Base-by-base conservation (phyloP, 2,113 vertebrate species). In the Pavo muticus region DNA sequence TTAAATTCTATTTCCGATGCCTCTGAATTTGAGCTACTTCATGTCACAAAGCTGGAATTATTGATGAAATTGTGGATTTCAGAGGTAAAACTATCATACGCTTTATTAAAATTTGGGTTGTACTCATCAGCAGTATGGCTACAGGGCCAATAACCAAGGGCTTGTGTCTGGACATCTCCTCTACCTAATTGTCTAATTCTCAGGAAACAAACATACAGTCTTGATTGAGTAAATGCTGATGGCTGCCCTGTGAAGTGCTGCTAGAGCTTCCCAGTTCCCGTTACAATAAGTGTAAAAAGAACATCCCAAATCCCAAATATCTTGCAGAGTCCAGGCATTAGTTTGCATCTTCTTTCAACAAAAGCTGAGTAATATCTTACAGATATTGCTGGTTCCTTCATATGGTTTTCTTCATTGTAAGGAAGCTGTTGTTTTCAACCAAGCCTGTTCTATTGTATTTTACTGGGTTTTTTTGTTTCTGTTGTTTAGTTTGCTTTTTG, bases 1-100 rank as follows among this genome's bases (percentile, higher is more conserved):
- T 73, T 39, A 83, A 88, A 71, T 64, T 11, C 25, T 30, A 8
- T 35, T 25, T 17, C 13, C 48, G 32, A 11, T 63, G 64, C 37
- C 16, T 84, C 74, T 84, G 40, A 18, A 44, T 1, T 15, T 75
- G 13, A 60, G 35, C 39, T 54, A 30, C 69, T 83, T 76, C 45
- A 19, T 75, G 11, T 69, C 48, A 9, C 35, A 85, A 60, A n/a
- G 9, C 21, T 21, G 47, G 19, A 21, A 90, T 23, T 50, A 84
- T 14, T 21, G 27, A 79, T n/a, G 74, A 87, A 91, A 76, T 52
- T 8, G 32, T 29, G 37, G 42, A 64, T 74, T 94, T 71, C 37
- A 77, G 60, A 65, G 21, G 20, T 6, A 67, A 93, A 88, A 60
- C 2, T 74, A 19, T 57, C 6, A 5, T 13, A 8, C 19, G 0